A percentile compares a stretch with the other conserved stretches of the same genome.
Evolutionary conservation across 2,888 invertebrate genomes (phyloP).

Genomic region (Plebejus anna): DNA sequence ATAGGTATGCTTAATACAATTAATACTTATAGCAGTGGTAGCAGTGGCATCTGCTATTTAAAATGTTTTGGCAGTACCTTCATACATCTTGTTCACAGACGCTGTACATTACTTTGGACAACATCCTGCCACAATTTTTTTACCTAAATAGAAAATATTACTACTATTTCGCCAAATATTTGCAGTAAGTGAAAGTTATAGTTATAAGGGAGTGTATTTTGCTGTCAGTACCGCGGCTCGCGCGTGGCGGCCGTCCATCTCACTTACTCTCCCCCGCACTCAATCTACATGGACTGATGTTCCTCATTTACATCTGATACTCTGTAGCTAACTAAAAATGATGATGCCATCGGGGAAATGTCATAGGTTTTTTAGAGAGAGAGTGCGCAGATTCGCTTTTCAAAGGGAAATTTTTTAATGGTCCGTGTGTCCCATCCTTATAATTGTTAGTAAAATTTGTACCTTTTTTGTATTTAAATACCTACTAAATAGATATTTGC

Average conservation of each 20-base stretch:
- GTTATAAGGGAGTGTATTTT: slow-evolving; percentile 1
- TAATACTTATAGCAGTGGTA: no score
- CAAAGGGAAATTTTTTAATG: no score
- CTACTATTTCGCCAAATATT: background rate
- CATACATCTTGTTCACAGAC: background rate
- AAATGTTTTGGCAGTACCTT: no score
- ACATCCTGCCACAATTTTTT: no score
- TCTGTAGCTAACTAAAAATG: background rate
- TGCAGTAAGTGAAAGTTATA: background rate
- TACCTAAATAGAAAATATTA: background rate
- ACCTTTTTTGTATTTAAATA: no score
- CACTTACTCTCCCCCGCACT: slow-evolving; percentile 38
- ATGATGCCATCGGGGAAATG: background rate
- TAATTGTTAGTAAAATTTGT: no score
- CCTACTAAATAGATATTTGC: no score
- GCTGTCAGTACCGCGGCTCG: slow-evolving; percentile 27
- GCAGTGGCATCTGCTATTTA: no score
- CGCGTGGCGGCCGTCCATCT: slow-evolving; percentile 45
- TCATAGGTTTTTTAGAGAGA: background rate
- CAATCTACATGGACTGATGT: slow-evolving; percentile 26
- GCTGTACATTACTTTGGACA: background rate
- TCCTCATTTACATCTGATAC: slow-evolving; percentile 14
- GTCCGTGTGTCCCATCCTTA: background rate
- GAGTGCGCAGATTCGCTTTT: no score
- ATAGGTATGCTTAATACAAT: no score